phyloP scores from a whole-genome alignment of 53 echinoderm and acorn worm species.

The Echinarachnius parma region DNA sequence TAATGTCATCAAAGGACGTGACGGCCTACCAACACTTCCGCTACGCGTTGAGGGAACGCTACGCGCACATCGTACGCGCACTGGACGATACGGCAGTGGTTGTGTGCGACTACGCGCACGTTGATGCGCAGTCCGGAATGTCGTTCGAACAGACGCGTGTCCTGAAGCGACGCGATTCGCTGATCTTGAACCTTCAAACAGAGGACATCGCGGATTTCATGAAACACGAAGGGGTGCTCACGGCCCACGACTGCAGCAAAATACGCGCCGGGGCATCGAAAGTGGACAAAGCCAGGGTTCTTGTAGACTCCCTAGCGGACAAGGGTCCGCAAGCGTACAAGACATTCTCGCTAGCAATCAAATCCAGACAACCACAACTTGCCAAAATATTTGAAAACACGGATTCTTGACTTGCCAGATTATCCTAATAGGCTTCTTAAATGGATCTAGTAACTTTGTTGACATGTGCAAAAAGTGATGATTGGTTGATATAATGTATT shows the following conservation, averaged over 20 bases:
- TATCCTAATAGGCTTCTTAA: no score
- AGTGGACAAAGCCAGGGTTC: constrained; percentile 70
- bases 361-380: constrained; percentile 66
- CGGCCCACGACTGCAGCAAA: constrained; percentile 54
- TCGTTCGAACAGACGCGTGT: constrained; percentile 20
- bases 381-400: constrained; percentile 68
- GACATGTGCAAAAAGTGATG: no score
- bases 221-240: constrained; percentile 62
- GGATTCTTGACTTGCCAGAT: no score
- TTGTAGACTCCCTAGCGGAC: constrained; percentile 67
- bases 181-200: constrained; percentile 73
- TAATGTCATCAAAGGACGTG: constrained; percentile 66
- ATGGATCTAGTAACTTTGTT: no score
- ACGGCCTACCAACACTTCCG: constrained; percentile 90
- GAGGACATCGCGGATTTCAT: constrained; percentile 62
- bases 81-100: constrained; percentile 57
- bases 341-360: constrained; percentile 65
- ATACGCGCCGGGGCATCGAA: constrained; percentile 61
- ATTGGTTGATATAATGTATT: no score
- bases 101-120: neutral
- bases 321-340: constrained; percentile 72
- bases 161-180: constrained; percentile 54
- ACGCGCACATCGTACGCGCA: constrained; percentile 64
- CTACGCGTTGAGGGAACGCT: constrained; percentile 74
- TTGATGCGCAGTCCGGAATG: neutral